Percentiles rank a stretch among this genome's conserved stretches.
phyloP scores from a whole-genome alignment of 2,888 invertebrate genomes.

The Ethmia dodecea region DNA sequence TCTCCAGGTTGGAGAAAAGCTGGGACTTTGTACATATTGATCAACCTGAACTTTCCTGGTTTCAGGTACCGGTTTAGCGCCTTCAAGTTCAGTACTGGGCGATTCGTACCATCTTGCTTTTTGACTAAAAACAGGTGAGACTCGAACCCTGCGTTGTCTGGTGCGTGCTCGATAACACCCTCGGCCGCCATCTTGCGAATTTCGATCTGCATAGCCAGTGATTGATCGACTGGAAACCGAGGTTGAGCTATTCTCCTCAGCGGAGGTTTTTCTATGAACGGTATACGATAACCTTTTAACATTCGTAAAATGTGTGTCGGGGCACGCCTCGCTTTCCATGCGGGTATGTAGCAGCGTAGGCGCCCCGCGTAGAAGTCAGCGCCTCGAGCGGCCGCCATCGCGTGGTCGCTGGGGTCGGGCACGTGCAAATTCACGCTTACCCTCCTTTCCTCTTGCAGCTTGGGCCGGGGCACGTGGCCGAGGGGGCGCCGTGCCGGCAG shows the following conservation, averaged over 20 bases:
- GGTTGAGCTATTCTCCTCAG: not conserved
- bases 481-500: no score
- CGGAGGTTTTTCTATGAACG: not conserved
- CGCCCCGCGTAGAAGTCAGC: not conserved
- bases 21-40: not conserved
- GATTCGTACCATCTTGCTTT: not conserved
- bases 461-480: no score
- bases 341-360: not conserved
- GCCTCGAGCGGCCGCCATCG: not conserved
- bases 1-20: constrained; percentile 7
- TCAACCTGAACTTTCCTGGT: not conserved
- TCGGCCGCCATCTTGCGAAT: not conserved
- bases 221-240: not conserved
- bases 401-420: not conserved
- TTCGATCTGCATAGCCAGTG: not conserved
- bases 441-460: no score
- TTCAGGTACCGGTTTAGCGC: not conserved
- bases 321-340: not conserved
- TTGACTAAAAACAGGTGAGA: not conserved
- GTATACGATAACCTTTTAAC: not conserved
- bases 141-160: not conserved
- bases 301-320: not conserved
- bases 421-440: not conserved
- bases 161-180: not conserved
- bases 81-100: not conserved